These are phyloP conservation scores for Acronicta psi DNA, from an alignment of 2,888 invertebrate genomes.

Conservation along the genomic window DNA sequence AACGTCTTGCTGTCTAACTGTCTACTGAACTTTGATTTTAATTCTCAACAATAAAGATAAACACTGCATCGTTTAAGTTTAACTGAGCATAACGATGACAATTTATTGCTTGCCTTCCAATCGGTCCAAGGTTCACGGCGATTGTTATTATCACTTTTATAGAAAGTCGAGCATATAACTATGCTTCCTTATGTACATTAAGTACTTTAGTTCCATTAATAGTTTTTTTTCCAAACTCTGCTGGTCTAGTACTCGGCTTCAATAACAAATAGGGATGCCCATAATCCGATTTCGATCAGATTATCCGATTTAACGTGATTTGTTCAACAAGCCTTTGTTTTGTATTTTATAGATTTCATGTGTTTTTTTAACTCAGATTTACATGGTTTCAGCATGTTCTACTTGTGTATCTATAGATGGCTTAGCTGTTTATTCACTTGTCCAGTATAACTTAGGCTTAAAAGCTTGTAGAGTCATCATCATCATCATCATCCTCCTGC, in stretches of 20 bases:
- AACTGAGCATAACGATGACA: slow-evolving; percentile 18
- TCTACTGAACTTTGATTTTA: slow-evolving; percentile 30
- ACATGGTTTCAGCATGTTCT: too few relatives aligned
- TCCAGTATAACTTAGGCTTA: too few relatives aligned
- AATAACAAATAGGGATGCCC: slow-evolving; percentile 26
- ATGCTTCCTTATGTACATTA: slow-evolving; percentile 10
- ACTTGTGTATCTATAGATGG: too few relatives aligned
- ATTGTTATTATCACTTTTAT: neutral
- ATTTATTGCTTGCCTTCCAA: slow-evolving; percentile 21
- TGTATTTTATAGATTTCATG: too few relatives aligned
- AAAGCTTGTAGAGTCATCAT: too few relatives aligned
- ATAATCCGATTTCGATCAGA: slow-evolving; percentile 14
- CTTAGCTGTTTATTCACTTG: too few relatives aligned
- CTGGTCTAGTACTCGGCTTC: slow-evolving; percentile 9
- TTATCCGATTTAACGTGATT: slow-evolving; percentile 22
- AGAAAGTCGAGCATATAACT: slow-evolving; percentile 21
- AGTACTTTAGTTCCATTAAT: slow-evolving; percentile 18
- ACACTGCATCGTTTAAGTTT: slow-evolving; percentile 13
- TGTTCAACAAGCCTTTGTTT: neutral
- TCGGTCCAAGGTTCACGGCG: slow-evolving; percentile 20
- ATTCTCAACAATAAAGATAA: slow-evolving; percentile 39
- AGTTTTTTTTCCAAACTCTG: slow-evolving; percentile 28
- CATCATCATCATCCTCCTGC: too few relatives aligned
- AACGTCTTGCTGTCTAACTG: neutral
- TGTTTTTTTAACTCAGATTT: too few relatives aligned